Evolutionary conservation across 1,140 invertebrate genomes (phyloP).

Genomic region (Drosophila pseudoananassae): DNA sequence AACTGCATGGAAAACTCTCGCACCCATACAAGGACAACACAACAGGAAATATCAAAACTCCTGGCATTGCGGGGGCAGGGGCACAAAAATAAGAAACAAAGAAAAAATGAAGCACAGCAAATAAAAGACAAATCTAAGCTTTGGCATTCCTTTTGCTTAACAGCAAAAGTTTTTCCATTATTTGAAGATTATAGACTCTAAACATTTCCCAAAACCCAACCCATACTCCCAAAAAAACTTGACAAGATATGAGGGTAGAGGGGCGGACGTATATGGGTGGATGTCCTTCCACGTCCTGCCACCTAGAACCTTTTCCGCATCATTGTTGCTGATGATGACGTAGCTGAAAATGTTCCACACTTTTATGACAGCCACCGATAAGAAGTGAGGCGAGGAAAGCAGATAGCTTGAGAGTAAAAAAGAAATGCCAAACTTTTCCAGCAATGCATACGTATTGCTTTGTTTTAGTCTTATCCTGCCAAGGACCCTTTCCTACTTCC

Average conservation of each 20-base stretch:
- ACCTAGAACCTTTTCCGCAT: constrained; percentile 28
- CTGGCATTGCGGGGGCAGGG: constrained; percentile 3
- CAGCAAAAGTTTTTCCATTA: constrained; percentile 83
- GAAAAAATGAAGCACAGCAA: constrained; percentile 25
- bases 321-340: constrained; percentile 68
- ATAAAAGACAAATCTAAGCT: constrained; percentile 75
- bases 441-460: constrained; percentile 69
- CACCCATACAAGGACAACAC: neutral
- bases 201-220: constrained; percentile 46
- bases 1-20: constrained; percentile 51
- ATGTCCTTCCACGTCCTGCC: neutral
- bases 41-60: constrained; percentile 39
- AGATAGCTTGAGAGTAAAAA: constrained; percentile 32
- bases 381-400: constrained; percentile 34
- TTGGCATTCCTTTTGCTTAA: constrained; percentile 80
- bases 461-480: constrained; percentile 16
- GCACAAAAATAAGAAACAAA: constrained; percentile 19
- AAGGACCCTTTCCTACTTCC: neutral
- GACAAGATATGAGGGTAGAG: constrained; percentile 60
- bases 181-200: constrained; percentile 84
- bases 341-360: constrained; percentile 71
- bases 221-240: constrained; percentile 21
- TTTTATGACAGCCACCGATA: constrained; percentile 79
- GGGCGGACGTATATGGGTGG: neutral
- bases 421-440: constrained; percentile 70